Base-by-base conservation (phyloP, 2,113 vertebrate species). In the Callipepla squamata region DNA sequence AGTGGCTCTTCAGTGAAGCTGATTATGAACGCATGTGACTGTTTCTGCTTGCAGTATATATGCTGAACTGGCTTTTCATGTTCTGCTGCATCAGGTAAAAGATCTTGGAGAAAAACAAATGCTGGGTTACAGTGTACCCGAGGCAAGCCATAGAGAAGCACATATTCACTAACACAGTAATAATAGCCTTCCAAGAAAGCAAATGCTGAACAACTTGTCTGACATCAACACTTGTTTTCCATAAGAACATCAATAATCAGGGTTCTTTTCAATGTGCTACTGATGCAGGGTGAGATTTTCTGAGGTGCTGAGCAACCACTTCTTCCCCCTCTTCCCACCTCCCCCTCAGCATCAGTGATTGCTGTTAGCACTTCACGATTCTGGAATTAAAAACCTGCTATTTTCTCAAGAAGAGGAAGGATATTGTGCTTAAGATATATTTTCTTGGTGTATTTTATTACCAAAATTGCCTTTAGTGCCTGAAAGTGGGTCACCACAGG, bases 11-110 rank as follows among this genome's bases (percentile, higher is more conserved):
- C 34, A 36, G 50, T 34, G 68, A 74, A 69, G 30, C 45, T 59
- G 57, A 51, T 62, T 77, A 16, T 40, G 48, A 72, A 40, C 0
- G 1, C 48, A 18, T 63, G 40, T 44, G 72, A 61, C 23, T 53
- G 51, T 42, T 36, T 47, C 36, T 75, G 11, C 67, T 72, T 82
- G 47, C 73, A 62, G 15, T 44, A 58, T 58, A 7, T 45, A 4
- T 30, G n/a, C 62, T 67, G 53, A 89, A 69, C 90, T 63, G 74
- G 73, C 53, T 93, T 89, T 85, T 95, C 90, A 12, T n/a, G 92
- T 66, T 69, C 62, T 89, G 47, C 36, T 4, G 6, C 63, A 25
- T 36, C 44, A 66, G 58, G 30, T 50, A 62, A 73, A 53, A 51
- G 79, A 13, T 50, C 59, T 50, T 65, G 34, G 30, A 50, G 69